Evolutionary conservation across 2,888 invertebrate genomes (phyloP).

Genomic region (Alsophila aescularia): DNA sequence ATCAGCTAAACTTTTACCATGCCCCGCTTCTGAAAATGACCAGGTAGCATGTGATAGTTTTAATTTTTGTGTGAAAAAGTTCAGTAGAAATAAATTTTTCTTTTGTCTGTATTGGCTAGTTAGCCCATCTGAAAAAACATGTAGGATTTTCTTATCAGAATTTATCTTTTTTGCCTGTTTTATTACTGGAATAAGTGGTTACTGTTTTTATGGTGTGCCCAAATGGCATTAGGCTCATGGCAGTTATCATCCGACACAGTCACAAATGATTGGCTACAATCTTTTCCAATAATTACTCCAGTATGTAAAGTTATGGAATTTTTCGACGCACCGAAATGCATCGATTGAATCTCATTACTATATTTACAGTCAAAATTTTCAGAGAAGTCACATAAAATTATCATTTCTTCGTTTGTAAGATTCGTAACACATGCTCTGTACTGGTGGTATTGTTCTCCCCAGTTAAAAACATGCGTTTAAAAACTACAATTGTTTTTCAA

Average conservation of each 20-base stretch:
- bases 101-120: neutral
- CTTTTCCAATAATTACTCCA: slow-evolving; percentile 1
- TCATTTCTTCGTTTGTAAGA: slow-evolving; percentile 11
- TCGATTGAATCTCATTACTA: slow-evolving; percentile 16
- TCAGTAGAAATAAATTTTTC: slow-evolving; percentile 2
- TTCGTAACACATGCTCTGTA: slow-evolving; percentile 15
- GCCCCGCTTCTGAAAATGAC: neutral
- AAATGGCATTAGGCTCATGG: slow-evolving; percentile 15
- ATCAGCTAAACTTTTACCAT: neutral
- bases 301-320: slow-evolving; percentile 10
- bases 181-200: neutral
- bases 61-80: neutral
- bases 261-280: neutral
- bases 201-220: no score
- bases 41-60: neutral
- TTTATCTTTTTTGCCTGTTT: neutral
- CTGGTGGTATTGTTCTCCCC: slow-evolving; percentile 19
- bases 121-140: slow-evolving; percentile 4
- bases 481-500: slow-evolving; percentile 9
- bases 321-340: slow-evolving; percentile 25
- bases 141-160: neutral
- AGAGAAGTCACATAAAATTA: slow-evolving; percentile 14
- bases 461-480: slow-evolving; percentile 18
- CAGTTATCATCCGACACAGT: slow-evolving; percentile 13
- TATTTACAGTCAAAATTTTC: slow-evolving; percentile 23